Evolutionary conservation across 2,888 invertebrate species (phyloP), one percentile per base, ranked within the genome.

Genomic region (Chrysodeixis includens): DNA sequence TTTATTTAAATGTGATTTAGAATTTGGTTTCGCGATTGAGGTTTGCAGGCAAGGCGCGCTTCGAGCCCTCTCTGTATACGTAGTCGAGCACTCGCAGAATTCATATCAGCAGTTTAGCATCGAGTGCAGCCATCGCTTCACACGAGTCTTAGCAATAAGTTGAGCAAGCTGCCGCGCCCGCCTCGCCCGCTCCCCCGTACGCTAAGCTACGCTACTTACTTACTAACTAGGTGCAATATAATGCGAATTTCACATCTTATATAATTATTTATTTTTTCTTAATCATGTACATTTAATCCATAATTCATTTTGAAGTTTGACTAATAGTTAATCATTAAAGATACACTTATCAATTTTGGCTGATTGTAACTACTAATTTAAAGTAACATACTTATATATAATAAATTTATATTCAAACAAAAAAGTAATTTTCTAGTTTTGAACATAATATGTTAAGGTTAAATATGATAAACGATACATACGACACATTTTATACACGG

Each of bases 1-100:
- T 87, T 92, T 88, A 90, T 88, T 90, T 90, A 87, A 90, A 89
- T 87, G 92, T 92, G 91, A 93, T 94, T 94, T 94, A 94, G 94
- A 94, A 94, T 94, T 93, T 94, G 92, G 93, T 93, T 94, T 90
- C 91, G 82, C 89, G 84, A 65, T 76, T 76, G 80, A 87, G 87
- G 89, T 86, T 81, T 83, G 71, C 87, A 80, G 89, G 87, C 90
- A 82, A 86, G 68, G 78, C 82, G 81, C 70, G 79, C 71, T 63
- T 49, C 18, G 30, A 26, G 16, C 26, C 18, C 14, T 18, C 14
- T 40, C 30, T 44, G 20, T 30, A 30, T 46, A 62, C 46, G n/a
- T n/a, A n/a, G n/a, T n/a, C n/a, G 51, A 18, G n/a, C 32, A 32
- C 6, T 53, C 57, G n/a, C 57, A 5, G 26, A 51, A 56, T 30